Evolutionary conservation across 2,888 invertebrate genomes (phyloP), one percentile per base, ranked within the genome.

Genomic region (Lithophane leautieri): DNA sequence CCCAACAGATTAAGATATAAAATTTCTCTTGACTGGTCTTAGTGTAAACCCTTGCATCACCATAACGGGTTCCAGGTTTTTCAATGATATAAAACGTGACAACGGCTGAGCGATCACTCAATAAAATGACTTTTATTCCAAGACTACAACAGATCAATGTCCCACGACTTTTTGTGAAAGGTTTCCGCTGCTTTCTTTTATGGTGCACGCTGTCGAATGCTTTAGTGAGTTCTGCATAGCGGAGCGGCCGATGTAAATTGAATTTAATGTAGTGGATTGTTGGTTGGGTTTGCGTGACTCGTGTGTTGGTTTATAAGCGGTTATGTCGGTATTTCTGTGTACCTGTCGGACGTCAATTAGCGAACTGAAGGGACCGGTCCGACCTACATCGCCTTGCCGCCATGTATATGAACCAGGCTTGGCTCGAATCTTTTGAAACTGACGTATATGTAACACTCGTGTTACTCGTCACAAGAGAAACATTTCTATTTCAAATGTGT

Each of bases 91-190:
- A 93, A 93, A 96, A 95, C 94, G 95, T 94, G 94, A 94, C 94
- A 95, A 93, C 91, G 85, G 71, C 93, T 91, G 88, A 91, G 86
- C 90, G 92, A 94, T 95, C 94, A 93, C 93, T 94, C 94, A 95
- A 94, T 94, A 95, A 95, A 95, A 94, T 95, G 92, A 92, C 89
- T 95, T 96, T 95, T 96, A 96, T 95, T 94, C 89, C 92, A 83
- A 92, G 89, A 88, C 88, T 86, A 91, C 91, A 93, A 95, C 95
- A 94, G 95, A 94, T 93, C 95, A 95, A 93, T 95, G 93, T 95
- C 89, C 92, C 87, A 72, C 91, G 90, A 79, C 91, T 92, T 92
- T 93, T 93, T 93, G 85, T 91, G 89, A 84, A 79, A 87, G 87
- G 88, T 93, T 92, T 89, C 86, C 80, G 83, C 73, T 75, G 90